These are phyloP conservation scores for Megastigmus dorsalis DNA, from an alignment of 2,888 invertebrate genomes.

Conservation along the genomic window DNA sequence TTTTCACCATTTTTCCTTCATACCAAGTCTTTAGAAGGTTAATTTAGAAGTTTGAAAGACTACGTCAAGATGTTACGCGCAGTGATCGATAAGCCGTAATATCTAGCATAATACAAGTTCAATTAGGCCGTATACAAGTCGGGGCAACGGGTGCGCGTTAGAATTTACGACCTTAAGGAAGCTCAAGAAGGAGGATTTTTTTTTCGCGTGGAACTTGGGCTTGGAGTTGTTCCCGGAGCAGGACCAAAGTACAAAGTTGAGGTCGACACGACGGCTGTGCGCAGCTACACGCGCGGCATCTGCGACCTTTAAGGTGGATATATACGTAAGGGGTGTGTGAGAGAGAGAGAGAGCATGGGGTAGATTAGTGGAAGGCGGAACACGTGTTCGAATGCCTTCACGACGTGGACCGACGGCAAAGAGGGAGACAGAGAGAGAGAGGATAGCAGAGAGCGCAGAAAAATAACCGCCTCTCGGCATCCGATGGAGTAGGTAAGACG, in stretches of 20 bases:
- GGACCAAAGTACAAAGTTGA: constrained; percentile 58
- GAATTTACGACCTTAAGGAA: too few species aligned
- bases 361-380: constrained; percentile 72
- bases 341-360: constrained; percentile 45
- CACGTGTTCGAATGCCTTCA: constrained; percentile 70
- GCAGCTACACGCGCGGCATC: constrained; percentile 54
- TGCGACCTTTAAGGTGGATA: constrained; percentile 21
- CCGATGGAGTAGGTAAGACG: constrained; percentile 73
- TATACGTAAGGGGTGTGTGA: neutral
- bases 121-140: too few species aligned
- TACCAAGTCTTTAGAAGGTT: neutral
- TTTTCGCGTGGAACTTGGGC: constrained; percentile 1
- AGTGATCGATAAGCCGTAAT: neutral
- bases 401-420: too few species aligned
- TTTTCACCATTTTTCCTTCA: too few species aligned
- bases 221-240: constrained; percentile 3
- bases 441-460: constrained; percentile 64
- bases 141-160: too few species aligned
- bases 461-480: constrained; percentile 67
- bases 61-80: neutral
- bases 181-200: too few species aligned
- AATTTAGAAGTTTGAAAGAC: neutral
- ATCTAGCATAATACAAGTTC: too few species aligned
- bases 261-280: constrained; percentile 56
- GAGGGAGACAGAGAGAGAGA: constrained; percentile 57